Conservation (phyloP, 2,113 vertebrate genomes). For the Phylloscopus trochilus region DNA sequence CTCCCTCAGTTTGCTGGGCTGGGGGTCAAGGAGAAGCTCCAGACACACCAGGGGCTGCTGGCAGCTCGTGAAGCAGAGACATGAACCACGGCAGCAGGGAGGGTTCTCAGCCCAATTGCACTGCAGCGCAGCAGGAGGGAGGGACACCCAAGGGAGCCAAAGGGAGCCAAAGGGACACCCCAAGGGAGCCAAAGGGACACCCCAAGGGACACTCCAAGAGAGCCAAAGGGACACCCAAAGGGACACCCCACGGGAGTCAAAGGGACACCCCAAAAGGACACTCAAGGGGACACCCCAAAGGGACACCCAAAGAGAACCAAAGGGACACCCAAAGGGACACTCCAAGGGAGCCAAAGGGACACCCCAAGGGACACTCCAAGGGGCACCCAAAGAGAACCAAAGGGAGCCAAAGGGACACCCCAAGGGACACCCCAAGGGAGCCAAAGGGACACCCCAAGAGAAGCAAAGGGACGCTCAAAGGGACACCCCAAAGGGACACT, state of each 20-base stretch:
- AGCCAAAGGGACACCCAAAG: not conserved
- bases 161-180: not conserved
- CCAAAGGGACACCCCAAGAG: too few relatives aligned
- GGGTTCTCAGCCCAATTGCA: too few relatives aligned
- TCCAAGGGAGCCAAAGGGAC: too few relatives aligned
- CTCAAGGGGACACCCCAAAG: not conserved
- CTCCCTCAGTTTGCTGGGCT: conserved; percentile 89
- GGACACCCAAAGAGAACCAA: not conserved
- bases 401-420: not conserved
- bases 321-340: too few relatives aligned
- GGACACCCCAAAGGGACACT: conserved; percentile 35
- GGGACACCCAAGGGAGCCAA: not conserved
- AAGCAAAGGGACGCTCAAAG: conserved; percentile 57
- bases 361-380: not conserved
- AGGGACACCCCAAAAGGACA: too few relatives aligned
- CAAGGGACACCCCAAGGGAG: not conserved
- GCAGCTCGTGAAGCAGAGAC: not conserved
- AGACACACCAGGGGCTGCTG: accelerated
- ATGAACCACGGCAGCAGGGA: accelerated
- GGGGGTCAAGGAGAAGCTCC: conserved; percentile 52
- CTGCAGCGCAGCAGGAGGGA: accelerated
- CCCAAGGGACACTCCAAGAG: not conserved
- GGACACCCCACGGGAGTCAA: too few relatives aligned
- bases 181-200: not conserved
- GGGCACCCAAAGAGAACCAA: too few relatives aligned